Evolutionary conservation across 2,113 vertebrate species (phyloP).

Genomic region (Chaetops frenatus): DNA sequence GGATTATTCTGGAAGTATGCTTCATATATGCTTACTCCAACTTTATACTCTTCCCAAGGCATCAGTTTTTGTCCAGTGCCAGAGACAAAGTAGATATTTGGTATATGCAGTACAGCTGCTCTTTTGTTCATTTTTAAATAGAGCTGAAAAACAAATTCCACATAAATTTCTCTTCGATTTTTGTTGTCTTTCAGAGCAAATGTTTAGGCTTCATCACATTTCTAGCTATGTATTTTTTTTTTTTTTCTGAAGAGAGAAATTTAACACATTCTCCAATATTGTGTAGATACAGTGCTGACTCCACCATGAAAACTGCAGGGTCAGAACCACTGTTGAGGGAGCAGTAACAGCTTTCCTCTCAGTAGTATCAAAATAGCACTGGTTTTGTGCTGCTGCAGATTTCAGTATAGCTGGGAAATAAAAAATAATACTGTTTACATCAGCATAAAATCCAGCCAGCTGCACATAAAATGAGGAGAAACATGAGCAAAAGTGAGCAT

Average conservation of each 20-base stretch:
- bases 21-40: not conserved
- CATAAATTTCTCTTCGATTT: not conserved
- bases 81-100: not conserved
- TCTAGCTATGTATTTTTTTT: not conserved
- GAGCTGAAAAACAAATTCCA: not conserved
- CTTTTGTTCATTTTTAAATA: conserved; percentile 25
- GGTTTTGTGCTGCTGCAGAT: not conserved
- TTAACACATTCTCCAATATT: not conserved
- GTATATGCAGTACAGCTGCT: conserved; percentile 8
- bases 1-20: not conserved
- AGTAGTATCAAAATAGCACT: conserved; percentile 6
- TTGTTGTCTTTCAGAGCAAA: conserved; percentile 11
- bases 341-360: not conserved
- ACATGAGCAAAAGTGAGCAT: not conserved
- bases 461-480: conserved; percentile 1
- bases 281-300: not conserved
- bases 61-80: not conserved
- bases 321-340: not conserved
- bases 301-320: not conserved
- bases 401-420: conserved; percentile 3
- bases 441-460: conserved; percentile 33
- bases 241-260: not conserved
- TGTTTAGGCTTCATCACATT: conserved; percentile 10
- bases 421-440: conserved; percentile 32
- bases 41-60: not conserved